A percentile compares a stretch with the other conserved stretches of the same genome.
phyloP scores from a whole-genome alignment of 2,888 invertebrate genomes.

The Leptinotarsa juncta region DNA sequence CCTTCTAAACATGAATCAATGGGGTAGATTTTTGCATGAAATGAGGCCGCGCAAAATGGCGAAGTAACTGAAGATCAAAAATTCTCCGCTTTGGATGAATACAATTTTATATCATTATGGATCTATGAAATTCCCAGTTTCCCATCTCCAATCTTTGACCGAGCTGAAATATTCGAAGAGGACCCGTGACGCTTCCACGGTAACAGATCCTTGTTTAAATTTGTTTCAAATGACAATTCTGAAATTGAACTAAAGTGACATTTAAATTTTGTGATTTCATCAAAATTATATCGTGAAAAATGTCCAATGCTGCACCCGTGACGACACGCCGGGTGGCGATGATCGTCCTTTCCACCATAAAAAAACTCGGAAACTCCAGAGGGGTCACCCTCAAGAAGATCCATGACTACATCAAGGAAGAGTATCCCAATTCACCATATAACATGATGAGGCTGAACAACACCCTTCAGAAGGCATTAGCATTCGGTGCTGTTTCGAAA shows the following conservation, averaged over 20 bases:
- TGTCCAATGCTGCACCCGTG: constrained; percentile 33
- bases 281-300: constrained; percentile 36
- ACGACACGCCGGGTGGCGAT: constrained; percentile 46
- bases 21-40: too few relatives aligned
- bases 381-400: constrained; percentile 51
- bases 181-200: neutral
- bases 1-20: too few relatives aligned
- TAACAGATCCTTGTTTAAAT: constrained; percentile 31
- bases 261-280: constrained; percentile 5
- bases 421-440: constrained; percentile 47
- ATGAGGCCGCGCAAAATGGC: too few relatives aligned
- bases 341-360: constrained; percentile 50
- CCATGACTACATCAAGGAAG: constrained; percentile 48
- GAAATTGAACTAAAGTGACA: constrained; percentile 32
- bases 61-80: too few relatives aligned
- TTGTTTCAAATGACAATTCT: constrained; percentile 31
- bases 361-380: constrained; percentile 47
- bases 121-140: too few relatives aligned
- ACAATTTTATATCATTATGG: too few relatives aligned
- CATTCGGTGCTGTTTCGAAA: constrained; percentile 52
- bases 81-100: too few relatives aligned
- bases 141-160: too few relatives aligned
- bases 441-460: constrained; percentile 49
- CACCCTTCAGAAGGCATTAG: constrained; percentile 51
- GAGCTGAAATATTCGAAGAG: neutral